Conservation (phyloP, 2,797 vertebrate genomes). For the Helarctos malayanus region DNA sequence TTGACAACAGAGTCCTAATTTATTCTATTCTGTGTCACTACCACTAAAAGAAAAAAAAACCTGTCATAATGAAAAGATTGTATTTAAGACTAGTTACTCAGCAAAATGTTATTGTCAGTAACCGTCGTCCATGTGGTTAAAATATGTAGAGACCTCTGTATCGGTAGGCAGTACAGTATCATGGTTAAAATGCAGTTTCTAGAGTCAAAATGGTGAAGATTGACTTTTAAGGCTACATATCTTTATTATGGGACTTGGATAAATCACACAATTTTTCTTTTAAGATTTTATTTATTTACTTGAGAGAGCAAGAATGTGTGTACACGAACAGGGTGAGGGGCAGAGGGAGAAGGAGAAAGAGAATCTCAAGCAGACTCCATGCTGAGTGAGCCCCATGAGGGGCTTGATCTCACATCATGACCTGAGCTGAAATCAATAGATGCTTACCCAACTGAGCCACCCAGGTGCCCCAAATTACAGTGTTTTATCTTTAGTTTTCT, state of each 20-base stretch:
- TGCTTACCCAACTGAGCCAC: neutral
- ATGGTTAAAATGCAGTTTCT: neutral
- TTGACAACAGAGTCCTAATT: neutral
- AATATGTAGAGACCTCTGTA: neutral
- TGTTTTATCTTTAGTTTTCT: neutral
- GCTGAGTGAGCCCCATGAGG: neutral
- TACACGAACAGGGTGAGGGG: neutral
- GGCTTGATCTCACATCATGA: neutral
- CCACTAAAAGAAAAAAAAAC: neutral
- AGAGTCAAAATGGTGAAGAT: neutral
- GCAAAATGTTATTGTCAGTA: neutral
- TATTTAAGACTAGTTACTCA: slow-evolving; percentile 4
- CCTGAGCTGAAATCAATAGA: neutral
- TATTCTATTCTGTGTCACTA: slow-evolving; percentile 5
- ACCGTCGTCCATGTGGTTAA: neutral
- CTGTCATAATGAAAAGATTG: neutral
- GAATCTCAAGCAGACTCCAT: neutral
- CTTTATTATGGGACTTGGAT: neutral
- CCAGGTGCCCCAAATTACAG: neutral
- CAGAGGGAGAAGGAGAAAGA: neutral
- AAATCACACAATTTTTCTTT: neutral
- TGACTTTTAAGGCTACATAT: neutral
- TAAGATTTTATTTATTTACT: neutral
- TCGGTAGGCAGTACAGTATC: neutral
- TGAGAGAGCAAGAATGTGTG: neutral